Evolutionary conservation across 2,113 vertebrate genomes (phyloP).

Genomic region (Clupea harengus): DNA sequence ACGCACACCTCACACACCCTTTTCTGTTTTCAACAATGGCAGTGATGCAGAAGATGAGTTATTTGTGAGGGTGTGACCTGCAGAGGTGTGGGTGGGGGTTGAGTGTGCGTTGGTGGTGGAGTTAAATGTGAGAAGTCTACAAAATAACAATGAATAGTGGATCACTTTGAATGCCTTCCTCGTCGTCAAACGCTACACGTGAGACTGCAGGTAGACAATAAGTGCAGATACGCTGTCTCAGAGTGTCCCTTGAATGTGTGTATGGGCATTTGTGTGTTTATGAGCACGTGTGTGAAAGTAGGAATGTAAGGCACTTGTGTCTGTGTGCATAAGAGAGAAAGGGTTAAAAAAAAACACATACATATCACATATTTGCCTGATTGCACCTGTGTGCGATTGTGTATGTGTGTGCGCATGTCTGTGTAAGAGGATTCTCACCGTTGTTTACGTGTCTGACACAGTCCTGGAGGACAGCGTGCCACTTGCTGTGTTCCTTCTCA

Average conservation of each 20-base stretch:
- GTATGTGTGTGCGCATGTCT: not conserved
- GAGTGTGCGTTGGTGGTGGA: too few relatives aligned
- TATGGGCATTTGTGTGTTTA: not conserved
- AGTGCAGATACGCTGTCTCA: too few relatives aligned
- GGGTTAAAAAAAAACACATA: too few relatives aligned
- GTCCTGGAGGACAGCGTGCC: conserved; percentile 90
- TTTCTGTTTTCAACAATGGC: conserved; percentile 34
- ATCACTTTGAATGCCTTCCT: too few relatives aligned
- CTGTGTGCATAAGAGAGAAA: too few relatives aligned
- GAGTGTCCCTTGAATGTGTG: too few relatives aligned
- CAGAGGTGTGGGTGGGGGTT: not conserved
- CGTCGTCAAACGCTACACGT: too few relatives aligned
- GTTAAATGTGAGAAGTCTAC: too few relatives aligned
- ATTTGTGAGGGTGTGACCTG: conserved; percentile 37
- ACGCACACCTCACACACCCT: conserved; percentile 35
- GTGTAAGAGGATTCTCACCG: conserved; percentile 66
- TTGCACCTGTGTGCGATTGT: too few relatives aligned
- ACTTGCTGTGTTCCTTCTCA: conserved; percentile 88
- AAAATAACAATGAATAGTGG: too few relatives aligned
- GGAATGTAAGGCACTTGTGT: too few relatives aligned
- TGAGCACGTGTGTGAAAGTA: conserved; percentile 5
- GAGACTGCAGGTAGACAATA: not conserved
- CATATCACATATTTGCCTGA: too few relatives aligned
- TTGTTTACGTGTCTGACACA: conserved; percentile 89
- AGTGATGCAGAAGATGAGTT: conserved; percentile 27